These are phyloP conservation scores for Thripadectes ignobilis DNA, from an alignment of 2,797 vertebrate species.

Conservation along the genomic window DNA sequence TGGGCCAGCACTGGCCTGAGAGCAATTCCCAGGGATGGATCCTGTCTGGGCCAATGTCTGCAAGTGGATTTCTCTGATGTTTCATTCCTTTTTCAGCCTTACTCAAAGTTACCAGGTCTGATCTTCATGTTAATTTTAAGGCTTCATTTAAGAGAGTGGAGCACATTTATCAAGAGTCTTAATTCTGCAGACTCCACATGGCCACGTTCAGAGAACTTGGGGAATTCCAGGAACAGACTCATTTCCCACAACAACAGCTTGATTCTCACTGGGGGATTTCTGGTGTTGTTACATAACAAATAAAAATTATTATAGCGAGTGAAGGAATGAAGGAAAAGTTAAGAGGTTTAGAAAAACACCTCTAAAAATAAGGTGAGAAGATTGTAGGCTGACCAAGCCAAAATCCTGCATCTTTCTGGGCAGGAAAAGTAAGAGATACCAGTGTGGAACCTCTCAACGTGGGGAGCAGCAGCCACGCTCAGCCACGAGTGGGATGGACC, in stretches of 20 bases:
- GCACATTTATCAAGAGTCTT: not conserved
- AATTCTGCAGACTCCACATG: not conserved
- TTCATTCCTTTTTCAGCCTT: not conserved
- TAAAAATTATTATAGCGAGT: not conserved
- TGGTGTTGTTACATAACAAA: not conserved
- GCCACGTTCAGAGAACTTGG: not conserved
- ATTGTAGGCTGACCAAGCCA: not conserved
- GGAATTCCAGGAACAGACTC: not conserved
- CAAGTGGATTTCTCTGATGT: not conserved
- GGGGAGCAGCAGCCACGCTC: not conserved
- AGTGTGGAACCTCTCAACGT: not conserved
- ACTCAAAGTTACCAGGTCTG: not conserved
- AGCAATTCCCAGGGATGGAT: not conserved
- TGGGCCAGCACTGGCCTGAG: not conserved
- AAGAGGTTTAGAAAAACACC: not conserved
- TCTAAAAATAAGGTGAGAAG: not conserved
- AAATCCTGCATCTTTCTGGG: not conserved
- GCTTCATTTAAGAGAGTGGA: not conserved
- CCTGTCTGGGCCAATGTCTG: not conserved
- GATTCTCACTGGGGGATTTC: not conserved
- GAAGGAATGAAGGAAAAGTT: not conserved
- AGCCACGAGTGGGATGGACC: rapidly evolving
- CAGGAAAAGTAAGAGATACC: not conserved
- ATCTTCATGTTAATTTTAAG: not conserved
- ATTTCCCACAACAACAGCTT: not conserved